Base-by-base conservation (phyloP, 1,140 invertebrate species). In the Agrilus planipennis region DNA sequence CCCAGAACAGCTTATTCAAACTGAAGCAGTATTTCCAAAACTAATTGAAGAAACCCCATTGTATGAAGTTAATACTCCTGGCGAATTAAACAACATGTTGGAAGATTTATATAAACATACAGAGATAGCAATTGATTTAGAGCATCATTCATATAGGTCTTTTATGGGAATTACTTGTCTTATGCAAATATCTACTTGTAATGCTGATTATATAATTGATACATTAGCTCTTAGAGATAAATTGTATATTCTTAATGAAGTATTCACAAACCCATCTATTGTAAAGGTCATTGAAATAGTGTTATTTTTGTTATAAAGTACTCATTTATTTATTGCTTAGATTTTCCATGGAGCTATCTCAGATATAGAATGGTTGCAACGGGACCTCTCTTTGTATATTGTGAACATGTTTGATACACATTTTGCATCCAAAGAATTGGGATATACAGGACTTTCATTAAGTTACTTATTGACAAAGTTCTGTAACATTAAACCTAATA, bases 341-440 rank as follows among this genome's bases (percentile, higher is more conserved):
- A 73, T 98, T 2, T 84, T 99, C 51, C 95, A 99, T 61, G 94
- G 94, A 25, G 84, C 88, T 1, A 79, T 91, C 41, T 70, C 56
- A 30, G 95, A 99, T 61, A 74, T 99, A 21, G 63, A 79, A 15
- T 99, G 95, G 95, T 65, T 99, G 15, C 95, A 99, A 61, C 72
- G 89, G 31, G 95, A 99, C 69, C 79, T 98, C 39, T 86, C 89
- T 0, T 50, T 99, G 0, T 99, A 99, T 57, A 61, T 99, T 12
- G 91, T 99, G 0, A 95, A 96, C 53, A 81, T 99, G 78, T 97
- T 99, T 63, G 95, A 99, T 59, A 99, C 94, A 0, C 76, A 89
- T 59, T 77, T 86, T 54, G 93, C 92, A 0, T 79, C 89, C 0
- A 76, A 81, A 46, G 65, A 77, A 0, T 65, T 98, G 0, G 70